Base-by-base conservation (phyloP, 2,113 vertebrate genomes). In the Cryptomyrus ogoouensis region DNA sequence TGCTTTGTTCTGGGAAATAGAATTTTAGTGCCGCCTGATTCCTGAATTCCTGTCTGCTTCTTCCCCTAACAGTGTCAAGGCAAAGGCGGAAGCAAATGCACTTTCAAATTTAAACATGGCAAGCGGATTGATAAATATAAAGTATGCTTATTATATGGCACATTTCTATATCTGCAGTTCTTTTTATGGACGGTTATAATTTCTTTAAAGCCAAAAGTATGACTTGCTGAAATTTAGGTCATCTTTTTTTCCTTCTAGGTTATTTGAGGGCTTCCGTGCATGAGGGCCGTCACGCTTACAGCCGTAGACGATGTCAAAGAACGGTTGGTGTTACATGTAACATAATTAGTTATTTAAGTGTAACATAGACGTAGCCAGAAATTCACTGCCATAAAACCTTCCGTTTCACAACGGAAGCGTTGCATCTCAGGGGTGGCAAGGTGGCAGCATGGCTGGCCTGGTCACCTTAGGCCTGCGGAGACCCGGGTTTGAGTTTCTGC, bases 1-100 rank as follows among this genome's bases (percentile, higher is more conserved):
- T 15, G 85, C 49, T 6, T 87, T 87, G n/a, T 87, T 87, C 47
- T 35, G 85, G 83, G 44, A 87, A 87, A 85, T 44, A n/a, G 42
- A 84, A 84, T 84, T 84, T 84, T 52, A 17, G 85, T 52, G n/a
- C 27, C 12, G 24, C 47, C n/a, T 52, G 7, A 50, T 17, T 50
- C 27, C 27, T 10, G 49, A 87, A 46, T 85, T n/a, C 1, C 2
- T 52, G 13, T 35, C 46, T 52, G 42, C 49, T 87, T 31, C 27
- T 2, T 87, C 27, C 24, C 13, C 85, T 3, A n/a, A 4, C 17
- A 31, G 47, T 87, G 47, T 87, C 27, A 52, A 31, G 47, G n/a
- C 42, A 47, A 47, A 84, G 39, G 27, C n/a, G 1, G 35, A 1
- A 80, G 6, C 35, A 80, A 80, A 42, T 19, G 17, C 74, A 7